A percentile compares a stretch with the other conserved stretches of the same genome.
Conservation (phyloP, 2,888 invertebrate species). For the Sialis lutaria region DNA sequence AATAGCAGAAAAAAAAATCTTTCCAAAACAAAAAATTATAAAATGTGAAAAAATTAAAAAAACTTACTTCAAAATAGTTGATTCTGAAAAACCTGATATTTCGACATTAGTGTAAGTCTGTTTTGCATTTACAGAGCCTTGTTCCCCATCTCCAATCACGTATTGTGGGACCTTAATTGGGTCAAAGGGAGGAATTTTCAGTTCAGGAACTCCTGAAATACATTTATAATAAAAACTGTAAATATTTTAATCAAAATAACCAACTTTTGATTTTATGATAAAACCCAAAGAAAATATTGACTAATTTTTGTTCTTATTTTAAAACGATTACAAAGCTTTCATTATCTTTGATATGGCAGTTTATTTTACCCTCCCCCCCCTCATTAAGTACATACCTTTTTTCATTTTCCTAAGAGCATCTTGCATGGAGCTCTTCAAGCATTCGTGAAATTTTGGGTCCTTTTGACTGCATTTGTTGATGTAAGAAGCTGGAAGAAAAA, state of each 20-base stretch:
- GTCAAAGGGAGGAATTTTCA: constrained; percentile 23
- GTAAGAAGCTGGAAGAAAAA: constrained; percentile 5
- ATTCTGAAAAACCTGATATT: constrained; percentile 44
- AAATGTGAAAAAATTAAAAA: background rate
- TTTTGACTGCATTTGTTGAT: constrained; percentile 37
- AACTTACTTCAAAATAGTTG: constrained; percentile 37
- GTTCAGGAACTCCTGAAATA: constrained; percentile 20
- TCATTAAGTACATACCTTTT: constrained; percentile 27
- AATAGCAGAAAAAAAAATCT: background rate
- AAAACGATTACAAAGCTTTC: too few species aligned
- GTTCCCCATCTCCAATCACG: constrained; percentile 29
- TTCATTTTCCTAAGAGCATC: constrained; percentile 36
- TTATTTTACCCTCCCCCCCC: background rate
- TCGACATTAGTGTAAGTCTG: constrained; percentile 49
- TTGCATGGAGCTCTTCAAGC: constrained; percentile 35
- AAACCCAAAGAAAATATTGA: background rate
- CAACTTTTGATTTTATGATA: background rate
- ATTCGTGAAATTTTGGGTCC: constrained; percentile 35
- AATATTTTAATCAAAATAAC: background rate
- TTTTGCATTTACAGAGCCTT: constrained; percentile 41
- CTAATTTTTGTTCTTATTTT: too few species aligned
- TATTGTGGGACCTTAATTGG: constrained; percentile 24
- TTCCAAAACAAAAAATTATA: too few species aligned
- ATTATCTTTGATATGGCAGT: too few species aligned
- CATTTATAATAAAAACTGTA: background rate